Evolutionary conservation across 2,113 vertebrate genomes (phyloP).

Genomic region (Chitala chitala): DNA sequence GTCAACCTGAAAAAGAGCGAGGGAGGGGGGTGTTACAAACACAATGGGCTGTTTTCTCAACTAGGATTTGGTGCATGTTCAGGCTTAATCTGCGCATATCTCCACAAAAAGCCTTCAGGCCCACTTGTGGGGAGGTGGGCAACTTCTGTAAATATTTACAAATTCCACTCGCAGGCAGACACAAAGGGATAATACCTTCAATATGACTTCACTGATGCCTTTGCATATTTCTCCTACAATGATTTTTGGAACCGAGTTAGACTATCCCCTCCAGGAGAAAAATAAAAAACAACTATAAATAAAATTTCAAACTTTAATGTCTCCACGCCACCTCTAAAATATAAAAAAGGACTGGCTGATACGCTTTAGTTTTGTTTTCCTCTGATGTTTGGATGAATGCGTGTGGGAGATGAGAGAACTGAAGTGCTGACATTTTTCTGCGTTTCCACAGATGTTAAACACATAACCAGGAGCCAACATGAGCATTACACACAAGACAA

Average conservation of each 20-base stretch:
- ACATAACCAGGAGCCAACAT: no score
- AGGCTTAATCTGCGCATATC: slow-evolving; percentile 1
- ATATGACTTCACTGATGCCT: background rate
- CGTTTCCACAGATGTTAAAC: no score
- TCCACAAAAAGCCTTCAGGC: background rate
- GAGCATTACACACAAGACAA: no score
- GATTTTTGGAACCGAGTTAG: background rate
- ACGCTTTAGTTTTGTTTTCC: no score
- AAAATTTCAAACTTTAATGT: background rate
- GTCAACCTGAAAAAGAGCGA: slow-evolving; percentile 75
- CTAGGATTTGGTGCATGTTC: no score
- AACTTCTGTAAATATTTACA: slow-evolving; percentile 2
- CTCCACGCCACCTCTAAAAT: background rate
- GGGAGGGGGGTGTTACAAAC: slow-evolving; percentile 25
- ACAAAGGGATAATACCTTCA: background rate
- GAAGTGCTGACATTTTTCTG: no score
- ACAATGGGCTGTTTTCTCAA: slow-evolving; percentile 40
- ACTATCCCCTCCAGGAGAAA: background rate
- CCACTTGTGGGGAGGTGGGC: background rate
- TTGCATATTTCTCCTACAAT: background rate
- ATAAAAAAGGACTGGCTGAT: no score
- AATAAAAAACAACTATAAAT: background rate
- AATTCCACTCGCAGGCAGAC: background rate
- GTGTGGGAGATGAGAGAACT: no score
- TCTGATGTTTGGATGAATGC: no score